Base-by-base conservation (phyloP, 2,113 vertebrate genomes). In the Merops nubicus region DNA sequence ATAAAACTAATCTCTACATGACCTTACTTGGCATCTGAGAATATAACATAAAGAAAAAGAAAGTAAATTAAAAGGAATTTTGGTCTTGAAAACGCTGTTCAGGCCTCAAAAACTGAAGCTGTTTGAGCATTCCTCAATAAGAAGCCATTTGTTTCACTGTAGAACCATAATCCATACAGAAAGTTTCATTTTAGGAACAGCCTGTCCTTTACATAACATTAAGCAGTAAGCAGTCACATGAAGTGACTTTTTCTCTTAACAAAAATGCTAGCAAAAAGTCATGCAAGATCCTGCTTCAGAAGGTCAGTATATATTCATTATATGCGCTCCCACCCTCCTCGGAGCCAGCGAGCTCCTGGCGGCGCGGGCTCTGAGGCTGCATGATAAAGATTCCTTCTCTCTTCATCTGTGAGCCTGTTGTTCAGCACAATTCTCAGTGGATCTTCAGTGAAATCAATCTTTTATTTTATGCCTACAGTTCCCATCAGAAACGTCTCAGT, bases 351-450 rank as follows among this genome's bases (percentile, higher is more conserved):
- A 89, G 81, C 31, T 90, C 33, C 57, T 83, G 45, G 72, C 5
- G 11, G 76, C 4, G 12, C 4, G 20, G 89, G 67, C 29, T 91
- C 84, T 88, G 91, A 89, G 70, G 47, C 59, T 94, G 54, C 40
- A 14, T 78, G 70, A 63, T 96, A 94, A 95, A 88, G n/a, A 94
- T 83, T 85, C 51, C 33, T 83, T 12, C 23, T 34, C 18, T 83
- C 72, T 87, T 97, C 89, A 65, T 95, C 88, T 92, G 18, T 70
- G 70, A 94, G 36, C 14, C n/a, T 73, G 67, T 87, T 95, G 93
- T 95, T 85, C 34, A 75, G 67, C 25, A 91, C 54, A 93, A 80
- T 34, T 93, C 85, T 93, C 83, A 38, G 45, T 1, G 25, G 92
- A 75, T 38, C 23, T 82, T 85, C 80, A 85, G 1, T 22, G 28